These are phyloP conservation scores for Typhlomys cinereus DNA, from an alignment of 2,113 vertebrate species.

Conservation along the genomic window DNA sequence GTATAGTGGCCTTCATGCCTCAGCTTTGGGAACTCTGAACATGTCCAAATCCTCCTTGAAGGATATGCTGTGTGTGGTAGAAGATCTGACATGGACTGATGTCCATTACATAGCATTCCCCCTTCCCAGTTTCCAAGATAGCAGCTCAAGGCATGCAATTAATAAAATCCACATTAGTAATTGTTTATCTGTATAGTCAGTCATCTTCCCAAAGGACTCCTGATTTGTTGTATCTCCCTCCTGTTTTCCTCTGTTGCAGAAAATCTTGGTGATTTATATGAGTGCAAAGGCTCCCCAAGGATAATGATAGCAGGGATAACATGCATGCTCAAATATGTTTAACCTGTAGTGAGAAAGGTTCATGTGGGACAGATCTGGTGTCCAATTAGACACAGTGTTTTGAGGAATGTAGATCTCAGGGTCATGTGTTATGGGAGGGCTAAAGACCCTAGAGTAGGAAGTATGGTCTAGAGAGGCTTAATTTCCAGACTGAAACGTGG, in stretches of 20 bases:
- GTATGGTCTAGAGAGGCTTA: neutral
- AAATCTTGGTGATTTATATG: slow-evolving; percentile 33
- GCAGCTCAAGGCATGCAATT: slow-evolving; percentile 69
- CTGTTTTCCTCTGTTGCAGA: neutral
- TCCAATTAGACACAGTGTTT: neutral
- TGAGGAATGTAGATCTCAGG: neutral
- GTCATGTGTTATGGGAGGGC: fast-evolving
- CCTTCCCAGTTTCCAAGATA: slow-evolving; percentile 72
- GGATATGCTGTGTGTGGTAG: neutral
- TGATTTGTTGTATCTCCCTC: neutral
- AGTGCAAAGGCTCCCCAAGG: slow-evolving; percentile 1
- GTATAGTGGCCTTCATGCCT: neutral
- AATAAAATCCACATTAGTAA: slow-evolving; percentile 72
- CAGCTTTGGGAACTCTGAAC: neutral
- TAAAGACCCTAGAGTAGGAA: neutral
- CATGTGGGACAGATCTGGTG: slow-evolving; percentile 62
- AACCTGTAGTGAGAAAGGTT: slow-evolving; percentile 67
- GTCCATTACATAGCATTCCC: slow-evolving; percentile 58
- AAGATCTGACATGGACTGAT: neutral
- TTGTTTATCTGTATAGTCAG: slow-evolving; percentile 57
- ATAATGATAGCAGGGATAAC: slow-evolving; percentile 21
- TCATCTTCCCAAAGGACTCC: neutral
- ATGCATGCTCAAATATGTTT: slow-evolving; percentile 53
- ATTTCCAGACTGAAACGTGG: neutral
- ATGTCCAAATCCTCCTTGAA: neutral